These are phyloP conservation scores for Leucozona laternaria DNA, from an alignment of 2,888 invertebrate species.

Conservation along the genomic window DNA sequence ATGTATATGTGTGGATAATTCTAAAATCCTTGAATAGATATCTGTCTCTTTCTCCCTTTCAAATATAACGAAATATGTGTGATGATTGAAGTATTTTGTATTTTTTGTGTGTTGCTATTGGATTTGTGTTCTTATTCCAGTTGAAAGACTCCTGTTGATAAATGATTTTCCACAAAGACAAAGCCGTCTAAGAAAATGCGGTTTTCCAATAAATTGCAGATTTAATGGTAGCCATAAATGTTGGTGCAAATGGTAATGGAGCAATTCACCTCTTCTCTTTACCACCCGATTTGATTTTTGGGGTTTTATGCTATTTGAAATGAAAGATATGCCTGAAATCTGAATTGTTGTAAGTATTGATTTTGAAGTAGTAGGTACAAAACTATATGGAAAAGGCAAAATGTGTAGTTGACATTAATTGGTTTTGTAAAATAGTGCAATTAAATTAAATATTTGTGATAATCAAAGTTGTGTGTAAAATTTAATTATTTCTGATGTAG, in stretches of 20 bases:
- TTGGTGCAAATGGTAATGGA: slow-evolving; percentile 46
- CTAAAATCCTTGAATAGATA: background rate
- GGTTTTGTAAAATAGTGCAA: background rate
- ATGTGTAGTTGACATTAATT: slow-evolving; percentile 3
- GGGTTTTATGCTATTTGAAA: background rate
- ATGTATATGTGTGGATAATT: background rate
- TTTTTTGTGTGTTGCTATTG: slow-evolving; percentile 4
- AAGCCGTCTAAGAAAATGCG: slow-evolving; percentile 39
- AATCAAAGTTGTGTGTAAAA: background rate
- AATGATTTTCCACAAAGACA: slow-evolving; percentile 31
- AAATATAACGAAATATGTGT: background rate
- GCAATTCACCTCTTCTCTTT: background rate
- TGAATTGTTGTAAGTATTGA: background rate
- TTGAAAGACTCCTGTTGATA: slow-evolving; percentile 18
- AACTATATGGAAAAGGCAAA: background rate
- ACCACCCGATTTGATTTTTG: background rate
- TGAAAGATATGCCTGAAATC: background rate
- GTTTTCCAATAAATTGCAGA: slow-evolving; percentile 61
- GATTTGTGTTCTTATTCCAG: slow-evolving; percentile 7
- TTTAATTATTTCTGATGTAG: background rate
- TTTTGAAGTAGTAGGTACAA: too few species aligned
- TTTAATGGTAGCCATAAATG: slow-evolving; percentile 45
- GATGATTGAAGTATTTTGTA: background rate
- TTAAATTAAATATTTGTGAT: background rate
- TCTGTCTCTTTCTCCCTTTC: background rate